Base-by-base conservation (phyloP, 2,797 vertebrate genomes). In the Eleutherodactylus coqui region DNA sequence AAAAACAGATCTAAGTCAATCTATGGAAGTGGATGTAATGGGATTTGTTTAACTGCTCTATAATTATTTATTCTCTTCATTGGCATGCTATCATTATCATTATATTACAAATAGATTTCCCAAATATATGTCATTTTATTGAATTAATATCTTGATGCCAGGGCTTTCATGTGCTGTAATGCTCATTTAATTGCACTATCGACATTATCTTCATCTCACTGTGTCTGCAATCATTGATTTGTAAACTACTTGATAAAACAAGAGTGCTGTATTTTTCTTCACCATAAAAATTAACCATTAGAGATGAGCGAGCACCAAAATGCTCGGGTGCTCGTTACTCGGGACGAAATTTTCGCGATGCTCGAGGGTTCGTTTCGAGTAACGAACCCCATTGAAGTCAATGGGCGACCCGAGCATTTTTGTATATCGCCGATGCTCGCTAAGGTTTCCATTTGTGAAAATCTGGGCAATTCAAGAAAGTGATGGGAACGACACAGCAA, bases 161-260 rank as follows among this genome's bases (percentile, higher is more conserved):
- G 32, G 41, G 34, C 67, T 87, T 83, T 58, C 51, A 55, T 51
- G 76, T 87, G 69, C 77, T 55, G 55, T 87, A 87, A 87, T 81
- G 78, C 49, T 84, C 32, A 27, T 60, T 84, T 84, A 87, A 84
- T 84, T 87, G 82, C n/a, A 16, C 64, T 84, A 84, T 87, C 80
- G 82, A 84, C 58, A 72, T 84, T 84, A 36, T 80, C 67, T 73
- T 79, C 67, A 75, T 87, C 70, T 58, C 45, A 38, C 47, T 36
- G 13, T 41, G 38, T 79, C 32, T 34, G 49, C 14, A 38, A 79
- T 83, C 53, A 87, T 87, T 79, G 75, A 83, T 79, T 87, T 83
- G 38, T 79, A 70, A 83, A 79, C 70, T 5, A 24, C 53, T 75
- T 86, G 36, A 81, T 64, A 75, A 62, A 75, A 64, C 36, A 75